Conservation (phyloP, 2,113 vertebrate species). For the Phrynosoma blainvillii region DNA sequence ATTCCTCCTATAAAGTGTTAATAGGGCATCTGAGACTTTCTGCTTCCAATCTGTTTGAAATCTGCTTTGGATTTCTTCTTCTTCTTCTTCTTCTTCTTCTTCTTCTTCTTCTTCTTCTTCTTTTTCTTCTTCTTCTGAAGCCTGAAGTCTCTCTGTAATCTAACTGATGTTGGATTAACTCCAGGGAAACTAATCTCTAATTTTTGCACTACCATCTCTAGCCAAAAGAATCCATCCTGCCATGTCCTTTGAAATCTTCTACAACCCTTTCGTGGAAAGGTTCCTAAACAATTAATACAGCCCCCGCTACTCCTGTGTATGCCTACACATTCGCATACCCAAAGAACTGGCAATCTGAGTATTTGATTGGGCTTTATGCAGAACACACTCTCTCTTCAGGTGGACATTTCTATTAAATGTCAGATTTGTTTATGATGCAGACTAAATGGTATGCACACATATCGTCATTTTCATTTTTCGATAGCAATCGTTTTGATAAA, state of each 20-base stretch:
- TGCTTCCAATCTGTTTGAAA: not conserved
- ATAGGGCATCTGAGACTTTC: not conserved
- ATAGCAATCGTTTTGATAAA: conserved; percentile 21
- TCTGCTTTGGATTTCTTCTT: not conserved
- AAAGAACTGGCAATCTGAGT: conserved; percentile 23
- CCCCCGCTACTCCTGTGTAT: conserved; percentile 25
- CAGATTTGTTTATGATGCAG: conserved; percentile 43
- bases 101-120: not conserved
- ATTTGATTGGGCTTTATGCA: conserved; percentile 18
- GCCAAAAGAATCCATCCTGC: fast-evolving
- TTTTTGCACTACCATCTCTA: not conserved
- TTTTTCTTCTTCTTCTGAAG: not conserved
- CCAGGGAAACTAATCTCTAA: not conserved
- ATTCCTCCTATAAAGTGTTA: not conserved
- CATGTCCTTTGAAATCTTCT: not conserved
- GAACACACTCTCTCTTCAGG: conserved; percentile 14
- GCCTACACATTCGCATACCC: conserved; percentile 42
- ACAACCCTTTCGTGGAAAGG: not conserved
- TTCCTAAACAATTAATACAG: conserved; percentile 22
- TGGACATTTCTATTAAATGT: conserved; percentile 15
- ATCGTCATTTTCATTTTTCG: conserved; percentile 15
- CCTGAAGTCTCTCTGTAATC: conserved; percentile 5
- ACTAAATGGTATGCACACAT: conserved; percentile 1
- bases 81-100: not conserved
- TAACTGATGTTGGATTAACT: not conserved